Conservation (phyloP, 2,888 invertebrate species). For the Pachycephus smyrnensis region DNA sequence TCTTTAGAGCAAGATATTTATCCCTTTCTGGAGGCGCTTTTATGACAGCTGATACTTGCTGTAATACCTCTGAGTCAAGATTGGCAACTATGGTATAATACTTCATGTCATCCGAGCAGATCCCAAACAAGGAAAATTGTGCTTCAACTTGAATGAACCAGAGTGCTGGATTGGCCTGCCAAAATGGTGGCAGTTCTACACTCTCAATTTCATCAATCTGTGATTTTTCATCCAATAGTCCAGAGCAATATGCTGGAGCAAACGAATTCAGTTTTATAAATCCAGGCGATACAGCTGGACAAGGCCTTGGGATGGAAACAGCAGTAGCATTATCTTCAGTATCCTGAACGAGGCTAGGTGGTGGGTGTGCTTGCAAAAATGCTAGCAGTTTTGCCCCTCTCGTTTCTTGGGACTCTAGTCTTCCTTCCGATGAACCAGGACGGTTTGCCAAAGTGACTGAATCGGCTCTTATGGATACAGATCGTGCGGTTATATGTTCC, state of each 20-base stretch:
- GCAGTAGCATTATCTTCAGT: not conserved
- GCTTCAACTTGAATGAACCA: slow-evolving; percentile 32
- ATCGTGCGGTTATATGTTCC: not conserved
- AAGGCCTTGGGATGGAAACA: not conserved
- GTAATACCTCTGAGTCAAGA: slow-evolving; percentile 24
- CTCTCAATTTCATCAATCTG: not conserved
- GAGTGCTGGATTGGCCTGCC: slow-evolving; percentile 20
- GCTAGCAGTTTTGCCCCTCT: not conserved
- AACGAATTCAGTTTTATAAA: not conserved
- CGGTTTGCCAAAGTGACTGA: not conserved
- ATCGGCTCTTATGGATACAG: not conserved
- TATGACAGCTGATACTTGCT: slow-evolving; percentile 23
- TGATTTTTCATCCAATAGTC: not conserved
- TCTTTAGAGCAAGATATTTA: slow-evolving; percentile 24
- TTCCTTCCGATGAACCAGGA: not conserved
- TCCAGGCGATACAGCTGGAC: not conserved
- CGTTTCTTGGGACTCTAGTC: not conserved
- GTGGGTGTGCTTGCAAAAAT: not conserved
- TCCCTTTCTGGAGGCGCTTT: slow-evolving; percentile 18
- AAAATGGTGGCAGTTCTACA: slow-evolving; percentile 5
- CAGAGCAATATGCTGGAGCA: not conserved
- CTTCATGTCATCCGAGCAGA: slow-evolving; percentile 19
- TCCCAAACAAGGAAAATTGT: slow-evolving; percentile 18
- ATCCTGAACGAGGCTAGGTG: not conserved
- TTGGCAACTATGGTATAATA: slow-evolving; percentile 20